Percentiles rank a stretch among this genome's conserved stretches.
Evolutionary conservation across 2,888 invertebrate species (phyloP).

Genomic region (Leucophenga maculata): DNA sequence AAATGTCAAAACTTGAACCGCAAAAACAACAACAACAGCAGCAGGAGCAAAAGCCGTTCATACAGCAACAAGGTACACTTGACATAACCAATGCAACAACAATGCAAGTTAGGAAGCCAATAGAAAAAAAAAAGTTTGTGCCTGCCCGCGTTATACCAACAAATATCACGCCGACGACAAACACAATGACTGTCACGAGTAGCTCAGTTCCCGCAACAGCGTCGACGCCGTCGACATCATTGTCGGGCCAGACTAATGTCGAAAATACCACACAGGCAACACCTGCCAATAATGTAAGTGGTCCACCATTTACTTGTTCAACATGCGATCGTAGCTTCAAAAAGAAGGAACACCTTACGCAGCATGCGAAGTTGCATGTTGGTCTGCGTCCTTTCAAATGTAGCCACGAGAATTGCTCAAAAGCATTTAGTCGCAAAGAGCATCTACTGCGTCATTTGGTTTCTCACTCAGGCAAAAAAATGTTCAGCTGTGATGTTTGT

Average conservation of each 20-base stretch:
- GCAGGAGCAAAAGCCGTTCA: slow-evolving; percentile 11
- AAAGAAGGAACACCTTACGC: slow-evolving; percentile 80
- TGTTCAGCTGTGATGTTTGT: slow-evolving; percentile 78
- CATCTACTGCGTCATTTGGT: slow-evolving; percentile 79
- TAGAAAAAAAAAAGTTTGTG: background rate
- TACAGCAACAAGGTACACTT: background rate
- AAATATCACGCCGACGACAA: background rate
- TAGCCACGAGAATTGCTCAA: slow-evolving; percentile 75
- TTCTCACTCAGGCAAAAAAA: slow-evolving; percentile 80
- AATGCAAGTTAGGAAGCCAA: background rate
- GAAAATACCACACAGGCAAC: background rate
- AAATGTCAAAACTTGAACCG: slow-evolving; percentile 54
- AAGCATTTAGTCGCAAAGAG: slow-evolving; percentile 80
- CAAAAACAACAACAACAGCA: slow-evolving; percentile 32
- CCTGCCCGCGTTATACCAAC: slow-evolving; percentile 49
- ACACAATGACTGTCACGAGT: too few species aligned
- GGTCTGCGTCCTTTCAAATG: slow-evolving; percentile 80
- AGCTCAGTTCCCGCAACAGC: slow-evolving; percentile 1
- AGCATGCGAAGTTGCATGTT: slow-evolving; percentile 79
- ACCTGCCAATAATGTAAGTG: slow-evolving; percentile 21
- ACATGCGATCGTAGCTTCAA: slow-evolving; percentile 79
- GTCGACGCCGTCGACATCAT: slow-evolving; percentile 21
- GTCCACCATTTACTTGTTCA: slow-evolving; percentile 49
- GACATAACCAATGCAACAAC: background rate
- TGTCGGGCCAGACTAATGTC: background rate